Evolutionary conservation across 2,888 invertebrate species (phyloP).

Genomic region (Heliconius cydno): DNA sequence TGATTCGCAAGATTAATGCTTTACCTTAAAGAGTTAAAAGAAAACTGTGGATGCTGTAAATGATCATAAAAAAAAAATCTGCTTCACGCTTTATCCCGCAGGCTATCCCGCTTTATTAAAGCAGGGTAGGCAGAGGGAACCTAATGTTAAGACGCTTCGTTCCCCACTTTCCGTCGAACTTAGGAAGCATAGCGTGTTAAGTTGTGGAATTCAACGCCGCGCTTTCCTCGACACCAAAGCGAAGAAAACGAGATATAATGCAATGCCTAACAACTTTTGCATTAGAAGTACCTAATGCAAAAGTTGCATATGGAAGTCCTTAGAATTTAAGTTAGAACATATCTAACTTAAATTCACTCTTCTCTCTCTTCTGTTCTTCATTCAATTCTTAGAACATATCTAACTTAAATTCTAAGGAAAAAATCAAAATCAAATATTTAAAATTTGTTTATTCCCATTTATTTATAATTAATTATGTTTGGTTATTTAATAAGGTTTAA

Average conservation of each 20-base stretch:
- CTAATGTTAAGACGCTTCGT: too few species aligned
- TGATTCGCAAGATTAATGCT: constrained; percentile 23
- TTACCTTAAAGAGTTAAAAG: constrained; percentile 18
- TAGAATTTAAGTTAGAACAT: too few species aligned
- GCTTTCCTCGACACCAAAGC: too few species aligned
- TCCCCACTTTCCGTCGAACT: too few species aligned
- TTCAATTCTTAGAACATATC: too few species aligned
- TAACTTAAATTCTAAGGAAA: neutral
- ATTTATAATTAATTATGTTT: neutral
- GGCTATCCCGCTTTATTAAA: too few species aligned
- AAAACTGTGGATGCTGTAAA: neutral
- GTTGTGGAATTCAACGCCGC: too few species aligned
- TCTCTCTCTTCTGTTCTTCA: too few species aligned
- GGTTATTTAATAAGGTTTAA: neutral
- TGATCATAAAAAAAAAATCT: neutral
- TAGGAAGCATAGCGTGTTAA: too few species aligned
- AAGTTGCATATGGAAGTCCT: neutral
- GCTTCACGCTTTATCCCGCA: neutral
- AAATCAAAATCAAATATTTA: neutral
- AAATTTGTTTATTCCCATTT: neutral
- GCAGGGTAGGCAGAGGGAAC: too few species aligned
- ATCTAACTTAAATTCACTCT: constrained; percentile 4
- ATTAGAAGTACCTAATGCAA: neutral
- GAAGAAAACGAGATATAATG: too few species aligned
- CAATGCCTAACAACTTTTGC: neutral